Base-by-base conservation (phyloP, 2,113 vertebrate genomes). In the Uria lomvia region DNA sequence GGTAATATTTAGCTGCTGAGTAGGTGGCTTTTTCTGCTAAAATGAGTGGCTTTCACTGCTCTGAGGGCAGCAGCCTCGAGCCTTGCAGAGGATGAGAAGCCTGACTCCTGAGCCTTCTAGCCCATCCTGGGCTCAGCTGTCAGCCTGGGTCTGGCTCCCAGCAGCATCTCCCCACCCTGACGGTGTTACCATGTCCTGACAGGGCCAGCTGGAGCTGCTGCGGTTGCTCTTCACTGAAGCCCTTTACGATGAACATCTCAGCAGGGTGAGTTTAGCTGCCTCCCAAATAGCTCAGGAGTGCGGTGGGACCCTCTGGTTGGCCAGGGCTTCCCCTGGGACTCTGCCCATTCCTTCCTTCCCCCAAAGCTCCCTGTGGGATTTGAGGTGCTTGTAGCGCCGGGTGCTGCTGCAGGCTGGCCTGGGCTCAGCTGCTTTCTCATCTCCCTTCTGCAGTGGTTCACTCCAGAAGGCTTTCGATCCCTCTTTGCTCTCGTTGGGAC, bases 401-500 rank as follows among this genome's bases (percentile, higher is more conserved):
- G 21, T 55, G 89, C 36, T 60, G 56, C 65, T 0, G 3, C 87
- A 50, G 30, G 27, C 43, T 80, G 90, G 62, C 36, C 38, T 21
- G 59, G 30, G 1, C 77, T 96, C n/a, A 56, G 77, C n/a, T 43
- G 17, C 55, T 92, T 42, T 94, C n/a, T 97, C 22, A 22, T 94
- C 47, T 78, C 91, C 78, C 88, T 19, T 11, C 92, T 94, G 52
- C 98, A 99, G 99, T 99, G 99, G 99, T 99, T 99, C 96, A 99
- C 98, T 62, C 98, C 99, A 1, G 99, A 99, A 83, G 99, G 99
- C 53, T 99, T 99, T 97, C 98, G 98, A 50, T 99, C 99, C 66
- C 98, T 99, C 49, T 99, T 99, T 58, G 98, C 99, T 56, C 98
- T 99, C 9, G 98, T 99, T 27, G 99, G 99, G 85, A 99, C 99